Base-by-base conservation (phyloP, 2,797 vertebrate species). In the Okamejei kenojei region DNA sequence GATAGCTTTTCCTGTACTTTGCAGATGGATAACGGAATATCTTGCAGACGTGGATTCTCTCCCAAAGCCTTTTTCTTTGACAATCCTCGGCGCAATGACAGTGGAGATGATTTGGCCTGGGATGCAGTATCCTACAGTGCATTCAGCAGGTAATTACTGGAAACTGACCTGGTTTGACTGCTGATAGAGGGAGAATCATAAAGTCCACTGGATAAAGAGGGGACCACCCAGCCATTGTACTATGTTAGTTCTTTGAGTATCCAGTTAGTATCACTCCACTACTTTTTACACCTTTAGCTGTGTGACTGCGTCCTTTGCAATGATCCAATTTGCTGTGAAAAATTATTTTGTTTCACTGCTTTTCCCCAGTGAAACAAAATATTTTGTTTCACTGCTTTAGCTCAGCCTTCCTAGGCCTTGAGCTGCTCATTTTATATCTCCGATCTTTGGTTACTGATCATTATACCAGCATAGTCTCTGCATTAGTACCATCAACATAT, bases 31-130 rank as follows among this genome's bases (percentile, higher is more conserved):
- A 95, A 97, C 58, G 97, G 97, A 94, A 97, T 97, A 94, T 95
- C 98, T 93, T 97, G 97, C 0, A 97, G 97, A 94, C 98, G 98
- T 0, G 97, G 97, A 93, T 99, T 99, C 96, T 97, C 97, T n/a
- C 97, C 97, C 90, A 96, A 98, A 93, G 97, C 97, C 35, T 99
- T 99, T 82, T 99, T 99, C 96, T 99, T 99, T 73, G 98, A 99
- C 96, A 99, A 99, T 95, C 98, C 98, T 19, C 97, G 98, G 68
- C 97, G 98, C 93, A 99, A 99, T 0, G 98, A 99, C 96, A 99
- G 98, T 0, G 98, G 99, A 6, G 98, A 99, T 0, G 97, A 99
- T 92, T 96, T 99, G 26, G 97, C 98, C 0, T 99, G 98, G 98
- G 98, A 97, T 90, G 96, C 97, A 90, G 97, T 97, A 94, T 97